These are phyloP conservation scores for Gortyna flavago DNA, from an alignment of 2,888 invertebrate genomes.

Conservation along the genomic window DNA sequence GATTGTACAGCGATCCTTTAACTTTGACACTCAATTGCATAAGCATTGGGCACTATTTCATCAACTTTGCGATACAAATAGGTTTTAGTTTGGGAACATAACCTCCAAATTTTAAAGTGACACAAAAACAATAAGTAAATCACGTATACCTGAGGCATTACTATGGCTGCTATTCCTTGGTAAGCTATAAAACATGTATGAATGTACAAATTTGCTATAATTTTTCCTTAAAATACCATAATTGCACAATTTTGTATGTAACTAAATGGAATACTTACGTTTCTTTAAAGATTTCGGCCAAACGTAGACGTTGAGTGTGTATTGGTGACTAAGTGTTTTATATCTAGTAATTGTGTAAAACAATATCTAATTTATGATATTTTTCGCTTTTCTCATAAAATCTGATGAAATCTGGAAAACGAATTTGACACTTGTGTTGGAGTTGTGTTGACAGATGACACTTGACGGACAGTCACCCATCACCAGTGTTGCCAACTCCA, in stretches of 20 bases:
- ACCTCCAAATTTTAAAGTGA: constrained; percentile 73
- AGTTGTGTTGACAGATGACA: constrained; percentile 9
- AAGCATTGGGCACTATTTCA: constrained; percentile 24
- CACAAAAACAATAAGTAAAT: constrained; percentile 66
- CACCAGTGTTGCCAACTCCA: too few species aligned
- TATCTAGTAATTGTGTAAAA: not conserved
- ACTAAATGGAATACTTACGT: constrained; percentile 41
- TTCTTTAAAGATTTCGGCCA: not conserved
- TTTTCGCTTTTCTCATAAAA: constrained; percentile 23
- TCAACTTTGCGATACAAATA: constrained; percentile 30
- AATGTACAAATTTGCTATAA: constrained; percentile 25
- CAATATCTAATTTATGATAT: not conserved
- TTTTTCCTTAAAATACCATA: not conserved
- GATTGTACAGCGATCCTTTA: constrained; percentile 16
- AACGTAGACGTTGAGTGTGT: not conserved
- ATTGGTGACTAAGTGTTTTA: constrained; percentile 1
- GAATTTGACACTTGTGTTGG: constrained; percentile 27
- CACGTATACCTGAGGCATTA: constrained; percentile 77
- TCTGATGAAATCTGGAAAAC: constrained; percentile 39
- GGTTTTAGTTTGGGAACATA: constrained; percentile 59
- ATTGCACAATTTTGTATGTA: not conserved
- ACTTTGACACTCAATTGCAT: constrained; percentile 15
- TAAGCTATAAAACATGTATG: constrained; percentile 75
- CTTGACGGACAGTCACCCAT: not conserved
- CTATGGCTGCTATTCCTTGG: constrained; percentile 82